Evolutionary conservation across 2,888 invertebrate species (phyloP), one percentile per base, ranked within the genome.

Genomic region (Anorthoa munda): DNA sequence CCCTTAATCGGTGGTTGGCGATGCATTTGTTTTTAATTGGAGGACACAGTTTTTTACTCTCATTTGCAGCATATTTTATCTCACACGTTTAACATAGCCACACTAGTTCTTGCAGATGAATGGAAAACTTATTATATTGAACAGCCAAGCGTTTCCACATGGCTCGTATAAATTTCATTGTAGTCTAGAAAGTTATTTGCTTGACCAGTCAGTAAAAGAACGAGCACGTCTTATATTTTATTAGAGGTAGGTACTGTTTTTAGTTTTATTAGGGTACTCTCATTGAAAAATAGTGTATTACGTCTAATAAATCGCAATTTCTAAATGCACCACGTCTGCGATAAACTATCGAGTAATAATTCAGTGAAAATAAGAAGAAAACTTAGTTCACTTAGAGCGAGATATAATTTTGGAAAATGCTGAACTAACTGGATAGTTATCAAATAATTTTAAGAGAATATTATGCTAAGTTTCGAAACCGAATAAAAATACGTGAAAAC

Each of bases 21-120:
- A 75, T 86, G 88, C 86, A 83, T 87, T 81, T 79, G 88, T 82
- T 88, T 90, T 90, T 92, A 92, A 92, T 92, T 92, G 90, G 88
- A 88, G 85, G 79, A 83, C 81, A 82, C 60, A 67, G 78, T 72
- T 87, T 87, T 90, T 89, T 76, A 77, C 79, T 73, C 70, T 73
- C 65, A 79, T 83, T 77, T 83, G 55, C 66, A 56, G 65, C 48
- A 71, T 59, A 50, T 82, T 75, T 78, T 79, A 77, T 75, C 59
- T 51, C 68, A 71, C 48, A 68, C 50, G 50, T 74, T 53, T 68
- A 75, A 66, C 31, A 70, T 64, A 56, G 45, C 79, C 66, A 60
- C 60, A 60, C 50, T 4, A 63, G 45, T 68, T 66, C 26, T 51
- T 63, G 64, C 53, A 59, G 39, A 46, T 67, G 53, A 58, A 70